Conservation (phyloP, 2,797 vertebrate genomes). For the Chelon auratus region DNA sequence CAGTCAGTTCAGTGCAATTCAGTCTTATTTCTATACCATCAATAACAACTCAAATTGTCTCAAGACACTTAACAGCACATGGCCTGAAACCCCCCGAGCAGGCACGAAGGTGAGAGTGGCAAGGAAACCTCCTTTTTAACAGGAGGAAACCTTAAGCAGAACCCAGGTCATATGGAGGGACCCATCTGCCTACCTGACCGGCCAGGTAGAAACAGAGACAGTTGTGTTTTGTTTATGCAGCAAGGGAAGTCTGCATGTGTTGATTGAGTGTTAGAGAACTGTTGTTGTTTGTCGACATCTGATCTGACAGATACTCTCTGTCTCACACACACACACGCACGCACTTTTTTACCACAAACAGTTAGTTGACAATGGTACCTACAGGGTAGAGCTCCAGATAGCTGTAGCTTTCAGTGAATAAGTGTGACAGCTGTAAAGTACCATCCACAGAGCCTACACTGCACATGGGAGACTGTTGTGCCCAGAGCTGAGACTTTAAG, state of each 20-base stretch:
- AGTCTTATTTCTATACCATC: too few species aligned
- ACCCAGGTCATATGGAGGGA: too few species aligned
- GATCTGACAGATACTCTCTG: constrained; percentile 32
- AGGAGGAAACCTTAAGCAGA: too few species aligned
- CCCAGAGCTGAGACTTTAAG: constrained; percentile 21
- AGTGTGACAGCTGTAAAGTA: constrained; percentile 55
- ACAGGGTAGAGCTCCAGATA: constrained; percentile 54
- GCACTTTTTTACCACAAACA: constrained; percentile 43
- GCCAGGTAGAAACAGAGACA: too few species aligned
- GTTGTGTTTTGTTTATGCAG: constrained; percentile 20
- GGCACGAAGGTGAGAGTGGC: too few species aligned
- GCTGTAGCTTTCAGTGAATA: constrained; percentile 53
- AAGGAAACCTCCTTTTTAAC: too few species aligned
- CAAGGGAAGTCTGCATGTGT: neutral
- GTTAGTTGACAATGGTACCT: constrained; percentile 60
- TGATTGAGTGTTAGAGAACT: constrained; percentile 16
- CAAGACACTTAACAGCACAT: too few species aligned
- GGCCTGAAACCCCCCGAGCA: too few species aligned
- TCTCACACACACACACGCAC: neutral
- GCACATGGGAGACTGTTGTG: neutral
- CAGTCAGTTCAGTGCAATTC: too few species aligned
- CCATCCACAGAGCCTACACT: constrained; percentile 13
- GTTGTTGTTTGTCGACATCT: constrained; percentile 42
- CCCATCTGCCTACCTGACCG: too few species aligned
- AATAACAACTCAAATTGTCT: too few species aligned